Conservation (phyloP, 2,113 vertebrate species). For the Seriola quinqueradiata region DNA sequence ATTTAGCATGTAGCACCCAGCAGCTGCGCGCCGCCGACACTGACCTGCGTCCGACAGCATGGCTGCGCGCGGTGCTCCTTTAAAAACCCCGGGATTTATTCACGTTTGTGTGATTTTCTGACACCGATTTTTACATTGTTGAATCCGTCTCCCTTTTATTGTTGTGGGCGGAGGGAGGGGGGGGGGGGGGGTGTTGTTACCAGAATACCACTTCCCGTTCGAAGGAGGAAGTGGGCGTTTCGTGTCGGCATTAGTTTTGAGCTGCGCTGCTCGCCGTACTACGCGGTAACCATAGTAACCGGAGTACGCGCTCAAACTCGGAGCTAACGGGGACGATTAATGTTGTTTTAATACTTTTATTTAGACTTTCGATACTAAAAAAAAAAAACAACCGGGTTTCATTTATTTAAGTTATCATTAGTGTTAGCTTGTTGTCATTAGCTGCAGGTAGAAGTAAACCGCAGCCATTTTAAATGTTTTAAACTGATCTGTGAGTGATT, state of each 20-base stretch:
- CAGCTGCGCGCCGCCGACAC: constrained; percentile 19
- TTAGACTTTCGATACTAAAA: rapidly evolving
- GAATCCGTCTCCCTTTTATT: constrained; percentile 50
- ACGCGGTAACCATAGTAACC: constrained; percentile 64
- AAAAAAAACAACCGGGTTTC: rapidly evolving
- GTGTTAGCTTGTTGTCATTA: background rate
- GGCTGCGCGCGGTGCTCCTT: background rate
- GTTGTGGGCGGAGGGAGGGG: constrained; percentile 47
- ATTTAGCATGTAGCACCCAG: constrained; percentile 64
- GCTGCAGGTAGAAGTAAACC: background rate
- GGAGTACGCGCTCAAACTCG: background rate
- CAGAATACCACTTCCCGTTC: constrained; percentile 66
- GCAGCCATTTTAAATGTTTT: too few species aligned
- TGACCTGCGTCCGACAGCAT: constrained; percentile 84
- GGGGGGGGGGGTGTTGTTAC: constrained; percentile 24
- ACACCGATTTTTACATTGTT: background rate
- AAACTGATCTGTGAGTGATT: background rate
- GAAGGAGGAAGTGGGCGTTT: constrained; percentile 67
- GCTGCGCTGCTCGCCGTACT: constrained; percentile 47
- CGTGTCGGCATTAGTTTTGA: background rate
- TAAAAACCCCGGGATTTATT: background rate
- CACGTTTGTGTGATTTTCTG: background rate
- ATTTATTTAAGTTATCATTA: background rate
- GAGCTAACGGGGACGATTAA: rapidly evolving
- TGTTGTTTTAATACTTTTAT: background rate